Evolutionary conservation across 2,797 vertebrate genomes (phyloP).

Genomic region (Phrynocephalus vlangalii): DNA sequence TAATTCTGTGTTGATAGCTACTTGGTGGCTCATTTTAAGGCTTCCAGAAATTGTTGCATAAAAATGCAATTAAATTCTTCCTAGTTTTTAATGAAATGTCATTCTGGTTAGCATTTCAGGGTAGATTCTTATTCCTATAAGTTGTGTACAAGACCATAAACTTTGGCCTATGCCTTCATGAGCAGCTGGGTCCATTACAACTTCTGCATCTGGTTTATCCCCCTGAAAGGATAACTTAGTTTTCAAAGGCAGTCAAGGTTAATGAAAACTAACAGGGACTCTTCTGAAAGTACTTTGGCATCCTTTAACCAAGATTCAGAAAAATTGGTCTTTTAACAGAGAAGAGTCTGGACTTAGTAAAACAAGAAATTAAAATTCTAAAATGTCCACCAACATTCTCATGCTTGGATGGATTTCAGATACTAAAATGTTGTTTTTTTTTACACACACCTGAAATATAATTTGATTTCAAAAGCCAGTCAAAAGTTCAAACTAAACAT

Average conservation of each 20-base stretch:
- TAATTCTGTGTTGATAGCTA: not conserved
- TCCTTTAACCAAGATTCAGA: too few relatives aligned
- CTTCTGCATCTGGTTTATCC: not conserved
- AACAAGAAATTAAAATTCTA: not conserved
- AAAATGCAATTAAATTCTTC: not conserved
- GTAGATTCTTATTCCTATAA: not conserved
- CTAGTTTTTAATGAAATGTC: not conserved
- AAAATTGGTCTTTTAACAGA: too few relatives aligned
- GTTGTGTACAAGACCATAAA: fast-evolving
- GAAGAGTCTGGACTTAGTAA: too few relatives aligned
- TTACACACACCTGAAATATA: not conserved
- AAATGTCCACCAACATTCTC: not conserved
- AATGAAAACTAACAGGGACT: not conserved
- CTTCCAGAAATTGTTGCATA: fast-evolving
- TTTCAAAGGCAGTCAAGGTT: not conserved
- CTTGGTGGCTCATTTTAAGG: conserved; percentile 11
- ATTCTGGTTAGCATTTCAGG: fast-evolving
- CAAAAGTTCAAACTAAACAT: not conserved
- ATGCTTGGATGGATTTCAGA: not conserved
- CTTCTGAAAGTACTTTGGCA: not conserved
- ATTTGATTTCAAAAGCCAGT: not conserved
- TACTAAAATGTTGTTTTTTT: not conserved
- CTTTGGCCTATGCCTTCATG: not conserved
- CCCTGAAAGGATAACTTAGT: conserved; percentile 25
- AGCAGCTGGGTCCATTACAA: not conserved